Percentiles rank a stretch among this genome's conserved stretches.
phyloP scores from a whole-genome alignment of 2,113 vertebrate genomes.

The Atractosteus spatula region DNA sequence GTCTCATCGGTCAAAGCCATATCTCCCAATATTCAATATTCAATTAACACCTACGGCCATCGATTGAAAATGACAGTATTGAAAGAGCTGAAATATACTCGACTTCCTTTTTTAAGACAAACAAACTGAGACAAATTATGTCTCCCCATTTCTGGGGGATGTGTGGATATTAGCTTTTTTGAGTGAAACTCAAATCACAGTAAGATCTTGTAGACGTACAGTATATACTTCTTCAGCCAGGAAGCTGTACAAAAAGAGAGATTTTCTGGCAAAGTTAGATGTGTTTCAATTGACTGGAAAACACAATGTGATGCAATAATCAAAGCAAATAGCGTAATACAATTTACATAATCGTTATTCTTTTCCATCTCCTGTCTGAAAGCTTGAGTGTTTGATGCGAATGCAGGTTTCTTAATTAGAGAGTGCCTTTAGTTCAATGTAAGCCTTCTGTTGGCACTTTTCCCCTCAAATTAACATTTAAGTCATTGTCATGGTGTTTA shows the following conservation, averaged over 20 bases:
- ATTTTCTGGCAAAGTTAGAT: conserved; percentile 26
- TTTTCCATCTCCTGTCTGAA: conserved; percentile 59
- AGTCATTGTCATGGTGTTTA: conserved; percentile 34
- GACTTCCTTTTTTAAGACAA: no score
- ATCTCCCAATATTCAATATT: no score
- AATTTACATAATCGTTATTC: conserved; percentile 66
- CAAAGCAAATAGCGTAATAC: conserved; percentile 67
- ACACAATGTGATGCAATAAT: conserved; percentile 73
- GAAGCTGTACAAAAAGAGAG: neutral
- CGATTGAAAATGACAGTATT: no score
- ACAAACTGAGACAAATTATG: no score
- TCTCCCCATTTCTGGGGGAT: no score
- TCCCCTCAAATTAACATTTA: conserved; percentile 32
- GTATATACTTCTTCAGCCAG: no score
- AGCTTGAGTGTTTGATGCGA: conserved; percentile 59
- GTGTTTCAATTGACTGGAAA: conserved; percentile 42
- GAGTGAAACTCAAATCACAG: no score
- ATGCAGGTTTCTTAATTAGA: conserved; percentile 69
- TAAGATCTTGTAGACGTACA: no score
- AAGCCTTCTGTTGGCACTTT: conserved; percentile 55
- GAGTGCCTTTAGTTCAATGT: conserved; percentile 44
- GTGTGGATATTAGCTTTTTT: no score
- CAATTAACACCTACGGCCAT: no score
- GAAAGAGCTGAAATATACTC: no score
- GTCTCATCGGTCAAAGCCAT: no score